Percentiles rank a stretch among this genome's conserved stretches.
phyloP scores from a whole-genome alignment of 2,113 vertebrate genomes.

The Chascanopsetta lugubris region DNA sequence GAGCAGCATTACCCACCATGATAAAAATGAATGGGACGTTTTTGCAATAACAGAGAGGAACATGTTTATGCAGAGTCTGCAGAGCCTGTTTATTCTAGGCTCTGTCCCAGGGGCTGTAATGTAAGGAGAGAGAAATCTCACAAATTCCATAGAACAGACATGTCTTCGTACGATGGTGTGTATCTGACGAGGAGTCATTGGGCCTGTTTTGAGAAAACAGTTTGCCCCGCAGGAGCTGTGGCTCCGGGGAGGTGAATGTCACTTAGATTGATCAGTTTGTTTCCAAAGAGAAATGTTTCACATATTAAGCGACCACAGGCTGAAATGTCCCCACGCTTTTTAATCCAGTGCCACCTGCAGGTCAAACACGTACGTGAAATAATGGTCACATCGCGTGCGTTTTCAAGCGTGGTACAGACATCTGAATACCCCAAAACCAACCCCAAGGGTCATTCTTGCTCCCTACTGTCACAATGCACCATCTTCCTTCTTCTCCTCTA shows the following conservation, averaged over 20 bases:
- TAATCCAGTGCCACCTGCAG: neutral
- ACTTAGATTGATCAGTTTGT: too few relatives aligned
- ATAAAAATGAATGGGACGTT: conserved; percentile 25
- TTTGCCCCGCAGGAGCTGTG: neutral
- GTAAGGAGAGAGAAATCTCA: conserved; percentile 23
- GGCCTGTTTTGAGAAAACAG: neutral
- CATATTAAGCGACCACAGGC: neutral
- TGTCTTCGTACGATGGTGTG: neutral
- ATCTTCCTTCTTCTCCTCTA: too few relatives aligned
- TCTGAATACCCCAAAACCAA: too few relatives aligned
- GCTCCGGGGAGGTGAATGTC: neutral
- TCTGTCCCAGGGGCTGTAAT: conserved; percentile 30
- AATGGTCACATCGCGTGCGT: too few relatives aligned
- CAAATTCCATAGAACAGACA: neutral
- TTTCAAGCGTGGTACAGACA: neutral
- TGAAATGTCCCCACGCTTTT: neutral
- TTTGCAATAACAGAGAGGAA: conserved; percentile 37
- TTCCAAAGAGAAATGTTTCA: neutral
- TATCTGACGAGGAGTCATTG: neutral
- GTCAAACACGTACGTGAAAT: neutral
- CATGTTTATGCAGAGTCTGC: conserved; percentile 49
- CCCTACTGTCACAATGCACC: too few relatives aligned
- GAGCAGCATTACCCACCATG: neutral
- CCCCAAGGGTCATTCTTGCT: neutral
- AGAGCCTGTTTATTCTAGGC: conserved; percentile 37